phyloP scores from a whole-genome alignment of 2,113 vertebrate species.

The Seriola dumerili region DNA sequence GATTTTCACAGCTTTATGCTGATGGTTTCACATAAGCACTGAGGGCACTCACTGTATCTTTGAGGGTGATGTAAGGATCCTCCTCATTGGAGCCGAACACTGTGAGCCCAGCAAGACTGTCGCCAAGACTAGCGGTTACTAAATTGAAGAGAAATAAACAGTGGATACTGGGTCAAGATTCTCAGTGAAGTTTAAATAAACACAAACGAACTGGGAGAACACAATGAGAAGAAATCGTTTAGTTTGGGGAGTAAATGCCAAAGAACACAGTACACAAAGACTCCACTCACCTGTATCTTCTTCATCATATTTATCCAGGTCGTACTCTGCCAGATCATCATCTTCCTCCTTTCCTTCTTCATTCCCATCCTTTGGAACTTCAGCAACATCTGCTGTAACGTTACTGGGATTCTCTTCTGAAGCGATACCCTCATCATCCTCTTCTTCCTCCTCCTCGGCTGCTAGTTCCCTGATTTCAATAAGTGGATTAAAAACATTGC shows the following conservation, averaged over 20 bases:
- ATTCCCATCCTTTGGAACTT: conserved; percentile 66
- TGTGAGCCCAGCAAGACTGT: conserved; percentile 91
- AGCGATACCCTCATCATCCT: conserved; percentile 72
- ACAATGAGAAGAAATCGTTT: background rate
- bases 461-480: conserved; percentile 63
- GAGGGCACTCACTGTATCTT: conserved; percentile 90
- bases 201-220: background rate
- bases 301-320: conserved; percentile 93
- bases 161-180: background rate
- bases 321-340: conserved; percentile 91
- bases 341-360: conserved; percentile 63
- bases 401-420: conserved; percentile 48
- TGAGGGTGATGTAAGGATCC: conserved; percentile 95
- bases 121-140: conserved; percentile 90
- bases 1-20: background rate
- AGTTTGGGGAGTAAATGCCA: background rate
- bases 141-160: conserved; percentile 12
- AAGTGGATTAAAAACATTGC: background rate
- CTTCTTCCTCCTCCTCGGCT: conserved; percentile 84
- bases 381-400: conserved; percentile 20
- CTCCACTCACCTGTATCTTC: conserved; percentile 85
- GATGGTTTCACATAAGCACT: background rate
- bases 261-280: background rate
- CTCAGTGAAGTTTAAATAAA: background rate
- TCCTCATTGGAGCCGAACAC: conserved; percentile 92